Evolutionary conservation across 2,797 vertebrate genomes (phyloP), one percentile per base, ranked within the genome.

Genomic region (Geotrypetes seraphini): DNA sequence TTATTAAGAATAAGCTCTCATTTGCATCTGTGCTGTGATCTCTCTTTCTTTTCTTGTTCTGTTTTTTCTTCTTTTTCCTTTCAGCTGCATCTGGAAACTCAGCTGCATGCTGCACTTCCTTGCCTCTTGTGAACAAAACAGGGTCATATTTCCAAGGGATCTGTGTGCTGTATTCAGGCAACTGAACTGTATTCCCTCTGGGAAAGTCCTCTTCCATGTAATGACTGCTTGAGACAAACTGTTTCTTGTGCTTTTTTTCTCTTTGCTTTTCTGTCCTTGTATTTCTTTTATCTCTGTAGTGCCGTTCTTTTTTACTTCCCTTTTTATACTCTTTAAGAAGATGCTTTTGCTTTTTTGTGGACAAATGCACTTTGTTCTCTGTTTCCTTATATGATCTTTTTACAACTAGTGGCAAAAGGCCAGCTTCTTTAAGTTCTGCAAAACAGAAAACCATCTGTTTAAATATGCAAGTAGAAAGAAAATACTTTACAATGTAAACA

Each of bases 1-100:
- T 84, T 51, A 83, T 85, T 13, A 75, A 55, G 36, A 81, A 71
- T 18, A 82, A 65, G 36, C 69, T 63, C 19, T 80, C 76, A 19
- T 4, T 28, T 12, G 17, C 16, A 27, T n/a, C 24, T 25, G 28
- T 11, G 25, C 6, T 12, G 11, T n/a, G 9, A 0, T 32, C 40
- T 16, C 38, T 53, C 19, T 33, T 5, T 7, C 23, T 33, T 11
- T 30, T 55, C 36, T n/a, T n/a, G n/a, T n/a, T n/a, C n/a, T 23
- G 31, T 14, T 53, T 63, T 31, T 33, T 56, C 52, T 42, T 67
- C 3, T 47, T 47, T 30, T 36, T 55, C 40, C 19, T 44, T 38
- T 22, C 66, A 30, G 36, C 22, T 22, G 47, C 30, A 39, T 45
- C 47, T 33, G 33, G 16, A 30, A 29, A 16, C 29, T 40, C 36